Percentiles rank a stretch among this genome's conserved stretches.
Conservation (phyloP, 64 coral and sea anemone genomes). For the Stichodactyla helianthus region DNA sequence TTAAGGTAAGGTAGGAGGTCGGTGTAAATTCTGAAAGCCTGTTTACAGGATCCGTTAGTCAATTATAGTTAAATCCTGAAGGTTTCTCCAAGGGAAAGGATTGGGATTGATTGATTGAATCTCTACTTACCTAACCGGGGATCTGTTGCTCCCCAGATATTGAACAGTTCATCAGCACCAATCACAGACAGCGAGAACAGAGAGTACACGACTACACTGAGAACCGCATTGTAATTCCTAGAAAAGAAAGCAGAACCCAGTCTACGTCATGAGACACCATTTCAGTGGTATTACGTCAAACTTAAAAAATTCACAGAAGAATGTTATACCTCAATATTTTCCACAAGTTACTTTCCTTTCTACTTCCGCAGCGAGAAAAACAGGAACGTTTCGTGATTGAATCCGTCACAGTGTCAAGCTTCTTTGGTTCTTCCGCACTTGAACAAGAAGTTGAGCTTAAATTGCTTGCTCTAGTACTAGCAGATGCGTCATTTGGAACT, state of each 20-base stretch:
- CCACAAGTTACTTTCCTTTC: background rate
- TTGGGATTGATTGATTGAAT: too few species aligned
- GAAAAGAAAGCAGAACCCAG: background rate
- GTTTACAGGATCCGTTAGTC: too few species aligned
- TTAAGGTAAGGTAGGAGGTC: background rate
- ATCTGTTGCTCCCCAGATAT: conserved; percentile 80
- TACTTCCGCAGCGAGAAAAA: background rate
- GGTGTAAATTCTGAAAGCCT: too few species aligned
- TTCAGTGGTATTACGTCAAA: too few species aligned
- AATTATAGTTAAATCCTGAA: too few species aligned
- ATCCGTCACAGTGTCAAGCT: background rate
- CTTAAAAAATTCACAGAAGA: too few species aligned
- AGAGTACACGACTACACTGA: conserved; percentile 47
- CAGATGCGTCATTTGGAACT: background rate
- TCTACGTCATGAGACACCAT: background rate
- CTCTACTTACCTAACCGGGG: conserved; percentile 40
- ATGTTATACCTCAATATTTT: conserved; percentile 3
- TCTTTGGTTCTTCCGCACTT: background rate
- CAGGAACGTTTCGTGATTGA: background rate
- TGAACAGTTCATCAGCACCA: conserved; percentile 79
- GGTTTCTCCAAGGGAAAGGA: too few species aligned
- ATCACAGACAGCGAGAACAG: conserved; percentile 38
- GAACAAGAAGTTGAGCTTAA: background rate
- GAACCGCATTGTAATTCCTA: conserved; percentile 37
- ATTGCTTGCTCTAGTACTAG: background rate